These are phyloP conservation scores for Danio kyathit DNA, from an alignment of 2,797 vertebrate genomes.

Conservation along the genomic window DNA sequence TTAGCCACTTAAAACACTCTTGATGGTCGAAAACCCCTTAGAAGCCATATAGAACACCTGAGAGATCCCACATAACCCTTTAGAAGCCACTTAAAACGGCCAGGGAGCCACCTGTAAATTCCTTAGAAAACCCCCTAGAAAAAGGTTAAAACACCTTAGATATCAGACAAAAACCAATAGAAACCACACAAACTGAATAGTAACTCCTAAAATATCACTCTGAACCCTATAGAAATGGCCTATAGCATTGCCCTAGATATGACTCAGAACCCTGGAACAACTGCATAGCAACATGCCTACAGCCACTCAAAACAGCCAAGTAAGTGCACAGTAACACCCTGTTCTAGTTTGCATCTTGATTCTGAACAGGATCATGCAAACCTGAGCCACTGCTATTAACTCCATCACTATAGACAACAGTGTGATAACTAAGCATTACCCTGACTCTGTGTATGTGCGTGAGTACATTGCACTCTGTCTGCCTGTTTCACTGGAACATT, in stretches of 20 bases:
- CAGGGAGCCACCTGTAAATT: background rate
- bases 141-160: background rate
- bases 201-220: background rate
- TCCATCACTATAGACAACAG: constrained; percentile 5
- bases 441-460: background rate
- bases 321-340: background rate
- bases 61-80: background rate
- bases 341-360: background rate
- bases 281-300: background rate
- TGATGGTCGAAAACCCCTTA: background rate
- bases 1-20: too few species aligned
- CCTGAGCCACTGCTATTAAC: background rate
- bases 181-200: background rate
- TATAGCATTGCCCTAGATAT: background rate
- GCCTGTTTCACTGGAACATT: constrained; percentile 44
- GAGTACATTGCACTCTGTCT: constrained; percentile 39
- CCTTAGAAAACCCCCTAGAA: background rate
- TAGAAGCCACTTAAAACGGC: background rate
- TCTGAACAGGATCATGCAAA: background rate
- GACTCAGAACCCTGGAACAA: background rate
- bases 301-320: background rate
- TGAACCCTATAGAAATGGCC: background rate
- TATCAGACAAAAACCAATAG: too few species aligned
- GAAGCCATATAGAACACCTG: background rate
- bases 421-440: constrained; percentile 32